Percentiles rank a stretch among this genome's conserved stretches.
These are phyloP conservation scores for Condylostylus longicornis DNA, from an alignment of 1,140 invertebrate species.

Conservation along the genomic window DNA sequence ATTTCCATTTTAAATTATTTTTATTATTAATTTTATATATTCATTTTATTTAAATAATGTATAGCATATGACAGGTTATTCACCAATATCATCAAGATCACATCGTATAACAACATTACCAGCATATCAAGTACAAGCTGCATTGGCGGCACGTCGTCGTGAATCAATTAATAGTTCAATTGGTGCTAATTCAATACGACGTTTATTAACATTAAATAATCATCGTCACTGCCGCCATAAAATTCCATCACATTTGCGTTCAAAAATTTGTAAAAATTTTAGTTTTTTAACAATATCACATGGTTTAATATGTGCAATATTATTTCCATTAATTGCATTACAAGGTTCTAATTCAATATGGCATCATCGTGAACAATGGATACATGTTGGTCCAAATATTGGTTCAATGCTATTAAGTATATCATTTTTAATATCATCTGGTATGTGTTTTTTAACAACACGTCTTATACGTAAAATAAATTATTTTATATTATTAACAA, in stretches of 20 bases:
- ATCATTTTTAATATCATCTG: slow-evolving; percentile 37
- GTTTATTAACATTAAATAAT: slow-evolving; percentile 43
- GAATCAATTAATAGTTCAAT: slow-evolving; percentile 50
- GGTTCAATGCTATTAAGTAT: slow-evolving; percentile 39
- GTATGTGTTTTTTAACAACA: slow-evolving; percentile 37
- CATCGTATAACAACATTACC: slow-evolving; percentile 36
- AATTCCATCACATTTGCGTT: slow-evolving; percentile 36
- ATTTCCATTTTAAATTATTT: too few species aligned
- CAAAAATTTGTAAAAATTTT: slow-evolving; percentile 38
- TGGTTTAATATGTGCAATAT: slow-evolving; percentile 40
- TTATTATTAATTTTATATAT: too few species aligned
- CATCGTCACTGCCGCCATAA: slow-evolving; percentile 35
- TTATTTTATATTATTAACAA: slow-evolving; percentile 35
- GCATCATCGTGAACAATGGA: slow-evolving; percentile 29
- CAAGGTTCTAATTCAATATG: slow-evolving; percentile 38
- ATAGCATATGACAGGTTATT: slow-evolving; percentile 44
- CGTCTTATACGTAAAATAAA: slow-evolving; percentile 39
- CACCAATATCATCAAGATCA: slow-evolving; percentile 38
- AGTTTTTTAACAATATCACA: slow-evolving; percentile 41
- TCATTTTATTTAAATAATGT: not conserved
- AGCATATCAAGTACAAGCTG: slow-evolving; percentile 28
- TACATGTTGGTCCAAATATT: slow-evolving; percentile 30
- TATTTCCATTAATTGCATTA: slow-evolving; percentile 43
- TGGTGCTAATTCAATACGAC: slow-evolving; percentile 45
- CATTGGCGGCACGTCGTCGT: slow-evolving; percentile 32